Base-by-base conservation (phyloP, 2,113 vertebrate genomes). In the Dissostichus mawsoni region DNA sequence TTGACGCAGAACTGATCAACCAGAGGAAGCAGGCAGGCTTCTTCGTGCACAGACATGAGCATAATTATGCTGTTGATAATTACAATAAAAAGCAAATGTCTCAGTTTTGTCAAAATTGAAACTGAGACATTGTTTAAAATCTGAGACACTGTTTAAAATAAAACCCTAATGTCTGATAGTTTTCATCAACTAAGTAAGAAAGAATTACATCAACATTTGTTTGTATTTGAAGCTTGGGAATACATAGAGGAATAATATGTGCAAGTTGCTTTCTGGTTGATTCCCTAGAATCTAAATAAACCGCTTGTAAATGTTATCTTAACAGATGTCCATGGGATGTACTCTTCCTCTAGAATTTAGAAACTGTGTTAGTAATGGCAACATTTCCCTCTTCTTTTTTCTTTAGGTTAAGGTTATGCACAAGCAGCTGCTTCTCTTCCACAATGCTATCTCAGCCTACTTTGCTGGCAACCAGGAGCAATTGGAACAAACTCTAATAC, bases 391-490 rank as follows among this genome's bases (percentile, higher is more conserved):
- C 10, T 29, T 23, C 10, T 50, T 48, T 51, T 63, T 51, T 41
- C 66, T 67, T 56, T 57, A 99, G 98, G 96, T 99, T 86, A 99
- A 99, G 86, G 98, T 99, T 94, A 99, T 99, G 98, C 98, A 99
- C 94, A 99, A 99, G 92, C 98, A 99, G 92, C 95, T 99, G 66
- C 96, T 99, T 51, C 97, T 99, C 76, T 99, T 99, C 95, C 98
- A 99, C 86, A 99, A 98, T 0, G 98, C 98, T 41, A 96, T 99
- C 94, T 99, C 98, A 0, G 97, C 98, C 45, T 99, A 99, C 94
- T 99, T 99, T 76, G 97, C 97, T 5, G 98, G 98, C 84, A 99
- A 99, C 95, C 98, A 99, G 96, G 97, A 98, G 94, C 97, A 98
- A 86, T 84, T 99, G 94, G 97, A 98, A 93, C 97, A 98, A 95